A percentile compares a stretch with the other conserved stretches of the same genome.
These are phyloP conservation scores for Ephestia elutella DNA, from an alignment of 1,140 invertebrate genomes.

Conservation along the genomic window DNA sequence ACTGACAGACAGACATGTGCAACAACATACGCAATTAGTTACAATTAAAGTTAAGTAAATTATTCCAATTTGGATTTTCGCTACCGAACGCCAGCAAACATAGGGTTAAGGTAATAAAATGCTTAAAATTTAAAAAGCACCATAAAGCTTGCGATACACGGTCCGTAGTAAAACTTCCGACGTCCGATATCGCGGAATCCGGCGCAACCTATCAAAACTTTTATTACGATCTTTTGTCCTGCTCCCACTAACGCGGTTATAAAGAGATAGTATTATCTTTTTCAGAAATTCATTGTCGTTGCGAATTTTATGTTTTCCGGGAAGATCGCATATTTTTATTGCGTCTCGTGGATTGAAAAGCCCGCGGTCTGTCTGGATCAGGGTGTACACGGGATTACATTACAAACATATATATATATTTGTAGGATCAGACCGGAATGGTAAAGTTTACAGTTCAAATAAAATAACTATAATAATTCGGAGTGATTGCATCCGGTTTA, in stretches of 20 bases:
- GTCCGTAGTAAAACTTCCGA: slow-evolving; percentile 53
- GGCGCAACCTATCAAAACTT: slow-evolving; percentile 64
- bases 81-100: background rate
- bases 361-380: slow-evolving; percentile 12
- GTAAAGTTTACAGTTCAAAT: too few relatives aligned
- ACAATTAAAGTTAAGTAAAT: too few relatives aligned
- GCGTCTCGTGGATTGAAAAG: slow-evolving; percentile 63
- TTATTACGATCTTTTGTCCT: slow-evolving; percentile 58
- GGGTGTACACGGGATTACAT: background rate
- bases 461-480: too few relatives aligned
- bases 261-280: slow-evolving; percentile 63
- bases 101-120: slow-evolving; percentile 24
- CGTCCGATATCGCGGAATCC: slow-evolving; percentile 61
- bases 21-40: too few relatives aligned
- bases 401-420: background rate
- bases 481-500: too few relatives aligned
- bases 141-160: slow-evolving; percentile 58
- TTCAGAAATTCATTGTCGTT: slow-evolving; percentile 69
- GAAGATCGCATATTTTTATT: slow-evolving; percentile 68
- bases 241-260: slow-evolving; percentile 41
- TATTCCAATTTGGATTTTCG: background rate
- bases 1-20: too few relatives aligned
- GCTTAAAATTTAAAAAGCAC: slow-evolving; percentile 51
- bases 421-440: background rate
- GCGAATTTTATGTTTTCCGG: slow-evolving; percentile 58